phyloP scores from a whole-genome alignment of 2,113 vertebrate genomes.

The Cynoglossus semilaevis region DNA sequence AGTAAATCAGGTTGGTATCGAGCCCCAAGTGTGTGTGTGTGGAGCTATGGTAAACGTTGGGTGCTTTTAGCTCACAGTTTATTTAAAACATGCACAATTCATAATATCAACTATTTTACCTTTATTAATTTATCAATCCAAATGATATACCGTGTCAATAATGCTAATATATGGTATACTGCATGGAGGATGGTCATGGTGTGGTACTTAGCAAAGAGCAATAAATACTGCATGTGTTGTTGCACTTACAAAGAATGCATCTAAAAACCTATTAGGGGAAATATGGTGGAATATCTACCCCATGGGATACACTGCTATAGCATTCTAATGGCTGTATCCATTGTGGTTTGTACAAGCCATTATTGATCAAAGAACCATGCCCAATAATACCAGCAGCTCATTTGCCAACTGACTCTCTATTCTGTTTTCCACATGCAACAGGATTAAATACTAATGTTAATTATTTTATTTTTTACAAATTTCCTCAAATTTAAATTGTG shows the following conservation, averaged over 20 bases:
- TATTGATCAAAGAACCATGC: conserved; percentile 66
- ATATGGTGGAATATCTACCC: conserved; percentile 58
- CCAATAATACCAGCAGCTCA: conserved; percentile 54
- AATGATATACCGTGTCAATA: conserved; percentile 15
- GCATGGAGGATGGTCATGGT: conserved; percentile 35
- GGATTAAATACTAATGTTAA: conserved; percentile 7
- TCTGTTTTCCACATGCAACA: conserved; percentile 34
- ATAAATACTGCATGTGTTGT: conserved; percentile 68
- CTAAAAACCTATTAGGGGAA: conserved; percentile 70
- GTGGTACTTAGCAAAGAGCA: conserved; percentile 48
- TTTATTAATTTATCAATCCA: conserved; percentile 3
- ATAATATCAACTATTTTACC: conserved; percentile 1
- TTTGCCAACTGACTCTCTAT: conserved; percentile 51
- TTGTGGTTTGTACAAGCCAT: conserved; percentile 66
- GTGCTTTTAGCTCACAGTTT: conserved; percentile 20
- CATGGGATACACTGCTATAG: conserved; percentile 55
- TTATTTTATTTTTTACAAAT: conserved; percentile 5
- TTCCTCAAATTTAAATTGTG: conserved; percentile 10
- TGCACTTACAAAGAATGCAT: conserved; percentile 69
- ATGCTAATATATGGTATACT: conserved; percentile 6
- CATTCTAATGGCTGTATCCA: conserved; percentile 67
- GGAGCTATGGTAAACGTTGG: conserved; percentile 46
- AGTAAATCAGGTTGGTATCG: conserved; percentile 72
- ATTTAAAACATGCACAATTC: conserved; percentile 9
- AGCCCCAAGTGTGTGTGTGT: conserved; percentile 55